phyloP scores from a whole-genome alignment of 2,888 invertebrate species.

The Tenthredo livida region DNA sequence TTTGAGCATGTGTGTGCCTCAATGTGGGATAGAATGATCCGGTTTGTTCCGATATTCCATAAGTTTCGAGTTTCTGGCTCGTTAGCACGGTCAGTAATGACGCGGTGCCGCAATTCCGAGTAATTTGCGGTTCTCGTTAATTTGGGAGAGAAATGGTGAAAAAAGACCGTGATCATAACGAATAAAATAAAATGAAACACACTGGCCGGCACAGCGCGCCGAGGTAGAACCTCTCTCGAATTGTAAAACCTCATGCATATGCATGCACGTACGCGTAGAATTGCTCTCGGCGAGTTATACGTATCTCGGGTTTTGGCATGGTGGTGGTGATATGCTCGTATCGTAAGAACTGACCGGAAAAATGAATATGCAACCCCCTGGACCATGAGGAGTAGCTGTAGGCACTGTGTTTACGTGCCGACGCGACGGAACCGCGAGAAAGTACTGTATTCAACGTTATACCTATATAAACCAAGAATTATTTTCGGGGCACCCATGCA shows the following conservation, averaged over 20 bases:
- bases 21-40: background rate
- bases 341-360: constrained; percentile 68
- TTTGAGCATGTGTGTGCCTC: background rate
- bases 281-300: constrained; percentile 5
- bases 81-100: constrained; percentile 38
- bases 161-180: constrained; percentile 40
- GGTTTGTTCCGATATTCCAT: constrained; percentile 46
- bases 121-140: constrained; percentile 49
- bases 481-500: background rate
- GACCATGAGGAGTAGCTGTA: background rate
- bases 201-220: constrained; percentile 42
- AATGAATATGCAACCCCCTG: constrained; percentile 72
- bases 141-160: constrained; percentile 38
- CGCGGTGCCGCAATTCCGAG: constrained; percentile 28
- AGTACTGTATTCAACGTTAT: background rate
- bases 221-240: constrained; percentile 65
- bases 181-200: constrained; percentile 57
- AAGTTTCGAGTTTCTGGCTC: constrained; percentile 44
- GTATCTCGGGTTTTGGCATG: constrained; percentile 21
- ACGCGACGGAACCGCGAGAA: constrained; percentile 17
- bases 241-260: constrained; percentile 73
- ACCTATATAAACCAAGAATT: background rate
- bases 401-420: constrained; percentile 15
- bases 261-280: constrained; percentile 61
- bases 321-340: background rate